Percentiles rank a stretch among this genome's conserved stretches.
These are phyloP conservation scores for Bombycilla garrulus DNA, from an alignment of 2,113 vertebrate species.

Conservation along the genomic window DNA sequence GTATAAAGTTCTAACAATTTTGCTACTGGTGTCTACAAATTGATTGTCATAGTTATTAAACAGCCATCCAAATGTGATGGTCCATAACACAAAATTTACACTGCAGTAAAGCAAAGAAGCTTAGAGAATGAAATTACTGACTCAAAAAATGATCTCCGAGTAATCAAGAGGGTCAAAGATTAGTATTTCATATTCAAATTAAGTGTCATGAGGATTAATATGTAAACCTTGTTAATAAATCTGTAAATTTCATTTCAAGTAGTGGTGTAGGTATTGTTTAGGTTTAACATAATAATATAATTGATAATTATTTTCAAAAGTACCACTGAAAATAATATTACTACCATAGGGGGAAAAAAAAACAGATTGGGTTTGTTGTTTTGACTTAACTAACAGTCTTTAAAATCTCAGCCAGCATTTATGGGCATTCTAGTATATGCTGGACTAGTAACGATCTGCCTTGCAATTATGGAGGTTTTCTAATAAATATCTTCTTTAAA, in stretches of 20 bases:
- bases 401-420: background rate
- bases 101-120: background rate
- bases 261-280: background rate
- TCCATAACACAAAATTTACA: background rate
- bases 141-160: background rate
- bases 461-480: background rate
- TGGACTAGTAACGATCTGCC: background rate
- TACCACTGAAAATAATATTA: background rate
- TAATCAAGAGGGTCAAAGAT: background rate
- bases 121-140: background rate
- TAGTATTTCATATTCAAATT: background rate
- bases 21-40: background rate
- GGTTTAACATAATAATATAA: background rate
- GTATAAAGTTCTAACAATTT: background rate
- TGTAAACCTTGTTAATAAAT: slow-evolving; percentile 9
- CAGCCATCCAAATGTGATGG: background rate
- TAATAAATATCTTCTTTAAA: background rate
- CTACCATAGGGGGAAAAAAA: background rate
- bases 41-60: background rate
- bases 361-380: background rate
- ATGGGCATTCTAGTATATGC: background rate
- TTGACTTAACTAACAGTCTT: background rate
- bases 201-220: background rate
- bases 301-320: background rate
- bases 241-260: background rate